Conservation (phyloP, 1,140 invertebrate species). For the Ditylenchus dipsaci region DNA sequence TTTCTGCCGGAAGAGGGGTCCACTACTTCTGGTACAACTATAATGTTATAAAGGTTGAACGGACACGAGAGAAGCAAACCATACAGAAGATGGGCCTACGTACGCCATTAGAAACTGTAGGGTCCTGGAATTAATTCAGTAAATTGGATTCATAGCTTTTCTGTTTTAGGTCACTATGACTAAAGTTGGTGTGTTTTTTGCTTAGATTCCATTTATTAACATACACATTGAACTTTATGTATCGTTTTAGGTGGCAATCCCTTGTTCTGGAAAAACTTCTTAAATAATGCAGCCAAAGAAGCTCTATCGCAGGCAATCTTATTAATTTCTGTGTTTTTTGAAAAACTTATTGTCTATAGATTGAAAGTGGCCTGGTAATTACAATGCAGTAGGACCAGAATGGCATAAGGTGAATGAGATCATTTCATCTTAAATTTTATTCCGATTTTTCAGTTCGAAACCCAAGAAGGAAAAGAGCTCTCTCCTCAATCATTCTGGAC, state of each 20-base stretch:
- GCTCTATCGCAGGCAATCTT: conserved; percentile 44
- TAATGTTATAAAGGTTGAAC: conserved; percentile 53
- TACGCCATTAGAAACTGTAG: conserved; percentile 55
- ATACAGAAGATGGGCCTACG: conserved; percentile 44
- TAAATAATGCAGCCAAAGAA: conserved; percentile 47
- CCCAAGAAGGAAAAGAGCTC: conserved; percentile 76
- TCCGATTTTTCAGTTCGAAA: conserved; percentile 75
- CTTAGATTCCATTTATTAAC: too few species aligned
- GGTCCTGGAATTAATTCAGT: not conserved
- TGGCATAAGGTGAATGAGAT: conserved; percentile 67
- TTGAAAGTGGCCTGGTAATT: conserved; percentile 96
- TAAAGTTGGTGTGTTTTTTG: conserved; percentile 9
- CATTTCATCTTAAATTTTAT: too few species aligned
- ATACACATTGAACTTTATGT: too few species aligned
- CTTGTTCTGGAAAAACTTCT: conserved; percentile 40
- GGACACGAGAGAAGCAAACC: conserved; percentile 49
- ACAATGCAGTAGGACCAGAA: conserved; percentile 86
- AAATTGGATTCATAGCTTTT: not conserved
- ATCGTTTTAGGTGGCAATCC: conserved; percentile 38
- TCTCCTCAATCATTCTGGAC: conserved; percentile 81
- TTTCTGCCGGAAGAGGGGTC: conserved; percentile 48
- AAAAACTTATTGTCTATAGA: conserved; percentile 64
- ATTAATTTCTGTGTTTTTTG: not conserved
- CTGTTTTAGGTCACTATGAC: conserved; percentile 8
- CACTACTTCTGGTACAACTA: conserved; percentile 48